Evolutionary conservation across 1,140 invertebrate species (phyloP), one percentile per base, ranked within the genome.

Genomic region (Hypothenemus hampei): DNA sequence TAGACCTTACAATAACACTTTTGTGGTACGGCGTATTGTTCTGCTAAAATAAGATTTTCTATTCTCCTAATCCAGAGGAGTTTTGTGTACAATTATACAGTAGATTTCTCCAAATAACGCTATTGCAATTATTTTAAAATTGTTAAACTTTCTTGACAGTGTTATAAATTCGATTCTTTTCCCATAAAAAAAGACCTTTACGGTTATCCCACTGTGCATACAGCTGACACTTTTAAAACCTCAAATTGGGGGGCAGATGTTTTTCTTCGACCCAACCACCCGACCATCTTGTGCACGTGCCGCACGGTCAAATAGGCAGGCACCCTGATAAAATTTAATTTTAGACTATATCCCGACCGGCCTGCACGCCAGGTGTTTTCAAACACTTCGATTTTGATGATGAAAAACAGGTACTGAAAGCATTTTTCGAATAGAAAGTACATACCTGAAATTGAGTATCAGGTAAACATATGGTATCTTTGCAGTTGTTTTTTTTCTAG

Each of bases 401-500:
- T 21, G 13, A 20, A 43, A 43, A 43, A 21, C 40, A 43, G 40
- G 40, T 43, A 43, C 40, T 21, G 26, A 31, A 2, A 31, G 10
- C 26, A 7, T 37, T 37, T n/a, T 37, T 37, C 16, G 15, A 16
- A 16, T 13, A 15, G 16, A 7, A 37, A 16, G 10, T 15, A 16
- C 35, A 37, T 13, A 10, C 35, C 15, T 16, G 16, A 7, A 3
- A 13, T 16, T 37, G 10, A 3, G 13, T 8, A 31, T 13, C 10
- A 31, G 3, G 40, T 20, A 22, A 10, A 43, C 15, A 43, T 46
- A 49, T 40, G 16, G 45, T 45, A 35, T 22, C 15, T 3, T 51
- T 37, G 1, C 18, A n/a, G n/a, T 22, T 36, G 10, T 61, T 69
- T 68, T 61, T 72, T 63, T 81, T 80, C 23, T 72, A 81, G 80